Percentiles rank a stretch among this genome's conserved stretches.
Evolutionary conservation across 2,113 vertebrate species (phyloP).

Genomic region (Pitta sordida): DNA sequence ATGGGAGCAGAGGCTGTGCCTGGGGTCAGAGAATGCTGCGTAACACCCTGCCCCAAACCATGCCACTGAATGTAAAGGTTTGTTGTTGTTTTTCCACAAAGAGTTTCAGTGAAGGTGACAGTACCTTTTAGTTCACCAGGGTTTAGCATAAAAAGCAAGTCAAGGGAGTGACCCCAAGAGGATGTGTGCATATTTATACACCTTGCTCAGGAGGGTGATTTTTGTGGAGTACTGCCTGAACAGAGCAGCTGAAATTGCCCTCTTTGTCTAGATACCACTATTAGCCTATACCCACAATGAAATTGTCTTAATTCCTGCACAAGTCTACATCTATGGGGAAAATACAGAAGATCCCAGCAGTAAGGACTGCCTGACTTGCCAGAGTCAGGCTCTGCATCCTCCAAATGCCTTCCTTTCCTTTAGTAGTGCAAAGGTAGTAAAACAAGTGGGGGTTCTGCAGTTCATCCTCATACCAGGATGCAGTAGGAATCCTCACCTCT

Average conservation of each 20-base stretch:
- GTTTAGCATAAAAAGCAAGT: neutral
- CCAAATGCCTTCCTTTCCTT: neutral
- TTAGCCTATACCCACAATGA: neutral
- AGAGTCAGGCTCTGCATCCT: neutral
- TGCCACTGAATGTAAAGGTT: neutral
- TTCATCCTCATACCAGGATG: fast-evolving
- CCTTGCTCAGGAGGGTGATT: neutral
- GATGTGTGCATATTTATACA: neutral
- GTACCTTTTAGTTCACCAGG: neutral
- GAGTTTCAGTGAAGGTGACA: neutral
- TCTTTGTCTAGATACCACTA: neutral
- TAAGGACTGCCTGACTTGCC: neutral
- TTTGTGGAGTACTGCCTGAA: neutral
- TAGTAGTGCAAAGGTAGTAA: neutral
- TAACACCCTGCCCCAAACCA: neutral
- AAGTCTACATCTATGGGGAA: neutral
- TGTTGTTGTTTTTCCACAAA: neutral
- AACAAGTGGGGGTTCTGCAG: fast-evolving
- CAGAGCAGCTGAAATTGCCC: neutral
- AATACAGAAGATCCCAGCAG: neutral
- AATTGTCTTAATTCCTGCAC: neutral
- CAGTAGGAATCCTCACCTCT: neutral
- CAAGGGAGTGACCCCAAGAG: neutral
- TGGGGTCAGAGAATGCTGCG: neutral
- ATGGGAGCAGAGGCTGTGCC: neutral